Evolutionary conservation across 2,888 invertebrate species (phyloP).

Genomic region (Leucoptera coffeella): DNA sequence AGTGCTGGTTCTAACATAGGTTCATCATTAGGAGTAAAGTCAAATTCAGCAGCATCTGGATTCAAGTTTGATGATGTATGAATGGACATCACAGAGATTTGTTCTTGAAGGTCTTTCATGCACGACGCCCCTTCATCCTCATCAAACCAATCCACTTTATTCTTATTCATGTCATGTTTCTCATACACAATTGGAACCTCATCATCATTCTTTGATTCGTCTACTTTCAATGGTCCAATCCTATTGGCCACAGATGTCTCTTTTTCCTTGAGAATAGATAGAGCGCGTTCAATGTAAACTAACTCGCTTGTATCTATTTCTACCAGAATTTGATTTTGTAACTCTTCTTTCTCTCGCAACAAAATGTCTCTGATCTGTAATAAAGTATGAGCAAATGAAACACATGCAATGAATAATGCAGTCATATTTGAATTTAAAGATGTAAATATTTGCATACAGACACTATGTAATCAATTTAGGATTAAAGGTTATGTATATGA

Average conservation of each 20-base stretch:
- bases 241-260: too few species aligned
- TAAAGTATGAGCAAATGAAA: conserved; percentile 9
- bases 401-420: neutral
- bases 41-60: conserved; percentile 27
- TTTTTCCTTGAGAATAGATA: conserved; percentile 58
- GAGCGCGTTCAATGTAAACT: conserved; percentile 79
- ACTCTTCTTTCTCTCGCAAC: conserved; percentile 64
- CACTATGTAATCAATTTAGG: too few species aligned
- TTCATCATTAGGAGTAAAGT: conserved; percentile 13
- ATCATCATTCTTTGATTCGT: conserved; percentile 10
- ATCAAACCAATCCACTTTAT: conserved; percentile 39
- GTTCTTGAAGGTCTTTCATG: conserved; percentile 17
- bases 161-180: conserved; percentile 20
- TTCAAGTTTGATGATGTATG: conserved; percentile 17
- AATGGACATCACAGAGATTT: conserved; percentile 15
- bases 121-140: conserved; percentile 29
- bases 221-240: conserved; percentile 13
- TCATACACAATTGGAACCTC: conserved; percentile 18
- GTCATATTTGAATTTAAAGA: too few species aligned
- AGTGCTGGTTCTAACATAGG: conserved; percentile 20
- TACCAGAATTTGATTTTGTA: conserved; percentile 57
- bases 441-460: too few species aligned
- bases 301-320: conserved; percentile 75
- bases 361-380: conserved; percentile 65
- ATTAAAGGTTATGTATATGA: too few species aligned